phyloP scores from a whole-genome alignment of 2,888 invertebrate genomes.

The Stomorhina lunata region DNA sequence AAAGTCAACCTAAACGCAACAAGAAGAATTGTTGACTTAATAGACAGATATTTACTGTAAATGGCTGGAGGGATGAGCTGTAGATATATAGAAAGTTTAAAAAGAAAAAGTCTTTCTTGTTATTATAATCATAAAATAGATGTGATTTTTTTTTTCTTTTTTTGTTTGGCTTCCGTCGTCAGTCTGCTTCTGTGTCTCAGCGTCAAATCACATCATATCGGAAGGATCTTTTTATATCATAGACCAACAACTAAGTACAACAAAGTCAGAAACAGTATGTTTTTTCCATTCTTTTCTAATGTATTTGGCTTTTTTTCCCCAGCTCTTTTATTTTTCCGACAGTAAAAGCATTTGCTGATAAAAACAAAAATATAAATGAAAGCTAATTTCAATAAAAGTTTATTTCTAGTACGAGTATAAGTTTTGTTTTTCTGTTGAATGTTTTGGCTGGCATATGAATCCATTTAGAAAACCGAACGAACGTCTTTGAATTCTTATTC shows the following conservation, averaged over 20 bases:
- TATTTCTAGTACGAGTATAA: constrained; percentile 21
- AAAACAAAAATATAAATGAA: neutral
- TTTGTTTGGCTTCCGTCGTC: constrained; percentile 57
- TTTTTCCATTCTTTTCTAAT: constrained; percentile 2
- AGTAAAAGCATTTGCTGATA: constrained; percentile 35
- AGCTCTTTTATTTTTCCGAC: constrained; percentile 26
- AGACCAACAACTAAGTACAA: constrained; percentile 20
- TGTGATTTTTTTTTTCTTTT: constrained; percentile 37
- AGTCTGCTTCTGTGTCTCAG: constrained; percentile 48
- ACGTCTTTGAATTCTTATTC: constrained; percentile 10
- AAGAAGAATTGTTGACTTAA: no score
- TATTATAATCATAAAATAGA: constrained; percentile 47
- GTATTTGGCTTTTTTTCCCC: neutral
- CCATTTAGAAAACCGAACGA: constrained; percentile 40
- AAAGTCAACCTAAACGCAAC: constrained; percentile 2
- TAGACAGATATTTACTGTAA: no score
- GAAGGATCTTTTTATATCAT: constrained; percentile 15
- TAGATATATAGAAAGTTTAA: neutral
- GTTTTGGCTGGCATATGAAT: constrained; percentile 42
- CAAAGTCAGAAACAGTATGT: constrained; percentile 29
- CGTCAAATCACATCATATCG: constrained; percentile 37
- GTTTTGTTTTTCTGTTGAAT: constrained; percentile 30
- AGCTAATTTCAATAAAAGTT: constrained; percentile 60
- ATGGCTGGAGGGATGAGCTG: neutral
- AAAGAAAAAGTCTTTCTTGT: neutral